phyloP scores from a whole-genome alignment of 1,140 invertebrate genomes.

The Cheumatopsyche charites region DNA sequence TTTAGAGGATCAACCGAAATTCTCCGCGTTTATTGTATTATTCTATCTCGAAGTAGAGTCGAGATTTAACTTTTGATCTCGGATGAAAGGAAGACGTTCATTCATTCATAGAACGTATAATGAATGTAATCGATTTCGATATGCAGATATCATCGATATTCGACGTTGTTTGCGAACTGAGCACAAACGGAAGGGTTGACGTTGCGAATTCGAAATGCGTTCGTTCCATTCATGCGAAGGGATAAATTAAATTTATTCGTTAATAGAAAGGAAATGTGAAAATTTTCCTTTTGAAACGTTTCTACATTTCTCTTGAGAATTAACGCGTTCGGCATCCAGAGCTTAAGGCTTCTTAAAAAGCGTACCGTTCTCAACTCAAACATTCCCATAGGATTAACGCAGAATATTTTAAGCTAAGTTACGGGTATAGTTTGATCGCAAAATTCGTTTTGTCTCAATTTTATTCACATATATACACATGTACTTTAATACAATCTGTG shows the following conservation, averaged over 20 bases:
- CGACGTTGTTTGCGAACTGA: too few species aligned
- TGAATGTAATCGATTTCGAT: too few species aligned
- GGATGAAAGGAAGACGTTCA: too few species aligned
- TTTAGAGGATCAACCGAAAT: neutral
- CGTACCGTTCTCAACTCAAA: conserved; percentile 20
- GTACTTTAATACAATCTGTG: too few species aligned
- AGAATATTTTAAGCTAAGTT: conserved; percentile 16
- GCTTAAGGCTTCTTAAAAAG: conserved; percentile 23
- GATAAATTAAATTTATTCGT: conserved; percentile 11
- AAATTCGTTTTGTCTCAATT: neutral
- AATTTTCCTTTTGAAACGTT: conserved; percentile 21
- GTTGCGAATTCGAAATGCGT: too few species aligned
- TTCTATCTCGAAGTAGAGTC: too few species aligned
- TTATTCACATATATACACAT: too few species aligned
- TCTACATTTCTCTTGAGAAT: conserved; percentile 2
- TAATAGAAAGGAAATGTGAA: conserved; percentile 10
- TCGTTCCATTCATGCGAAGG: neutral
- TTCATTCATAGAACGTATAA: too few species aligned
- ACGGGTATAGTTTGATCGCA: neutral
- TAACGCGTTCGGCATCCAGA: conserved; percentile 21
- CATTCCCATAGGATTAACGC: conserved; percentile 1
- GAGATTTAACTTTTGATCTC: too few species aligned
- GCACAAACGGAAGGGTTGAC: too few species aligned
- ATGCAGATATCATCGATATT: too few species aligned
- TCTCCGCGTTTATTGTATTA: neutral